Percentiles rank a stretch among this genome's conserved stretches.
Evolutionary conservation across 2,113 vertebrate genomes (phyloP).

Genomic region (Prochilodus magdalenae): DNA sequence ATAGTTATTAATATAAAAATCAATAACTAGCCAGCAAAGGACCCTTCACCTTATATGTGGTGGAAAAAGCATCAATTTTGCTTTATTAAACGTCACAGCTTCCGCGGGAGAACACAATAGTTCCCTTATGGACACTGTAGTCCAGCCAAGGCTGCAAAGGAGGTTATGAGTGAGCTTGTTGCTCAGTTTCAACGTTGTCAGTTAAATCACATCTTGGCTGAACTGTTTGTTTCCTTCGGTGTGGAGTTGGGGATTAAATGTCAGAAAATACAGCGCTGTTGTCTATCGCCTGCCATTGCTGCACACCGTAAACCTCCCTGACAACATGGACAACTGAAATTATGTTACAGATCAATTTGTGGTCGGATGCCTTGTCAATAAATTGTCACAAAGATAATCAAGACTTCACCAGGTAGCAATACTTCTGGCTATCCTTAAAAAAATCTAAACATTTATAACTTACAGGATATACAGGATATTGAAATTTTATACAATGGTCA

Average conservation of each 20-base stretch:
- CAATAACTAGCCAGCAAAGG: neutral
- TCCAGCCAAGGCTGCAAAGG: neutral
- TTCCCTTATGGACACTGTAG: neutral
- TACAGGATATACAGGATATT: neutral
- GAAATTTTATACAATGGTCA: neutral
- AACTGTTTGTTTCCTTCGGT: slow-evolving; percentile 40
- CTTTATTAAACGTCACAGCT: neutral
- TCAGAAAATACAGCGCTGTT: slow-evolving; percentile 38
- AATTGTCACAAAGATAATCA: slow-evolving; percentile 3
- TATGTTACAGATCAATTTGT: slow-evolving; percentile 39
- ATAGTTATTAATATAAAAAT: neutral
- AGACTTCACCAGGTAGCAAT: neutral
- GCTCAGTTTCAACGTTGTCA: slow-evolving; percentile 29
- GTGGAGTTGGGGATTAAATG: slow-evolving; percentile 41
- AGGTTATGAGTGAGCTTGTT: slow-evolving; percentile 7
- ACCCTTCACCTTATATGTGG: neutral
- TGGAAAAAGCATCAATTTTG: neutral
- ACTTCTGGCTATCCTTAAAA: too few species aligned
- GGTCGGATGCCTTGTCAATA: slow-evolving; percentile 35
- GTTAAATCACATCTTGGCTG: slow-evolving; percentile 36
- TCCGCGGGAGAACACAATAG: neutral
- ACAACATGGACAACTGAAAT: slow-evolving; percentile 36
- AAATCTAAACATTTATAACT: too few species aligned
- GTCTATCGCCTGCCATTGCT: slow-evolving; percentile 35
- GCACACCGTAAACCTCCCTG: slow-evolving; percentile 31